A percentile compares a stretch with the other conserved stretches of the same genome.
phyloP scores from a whole-genome alignment of 2,888 invertebrate species.

The Syritta pipiens region DNA sequence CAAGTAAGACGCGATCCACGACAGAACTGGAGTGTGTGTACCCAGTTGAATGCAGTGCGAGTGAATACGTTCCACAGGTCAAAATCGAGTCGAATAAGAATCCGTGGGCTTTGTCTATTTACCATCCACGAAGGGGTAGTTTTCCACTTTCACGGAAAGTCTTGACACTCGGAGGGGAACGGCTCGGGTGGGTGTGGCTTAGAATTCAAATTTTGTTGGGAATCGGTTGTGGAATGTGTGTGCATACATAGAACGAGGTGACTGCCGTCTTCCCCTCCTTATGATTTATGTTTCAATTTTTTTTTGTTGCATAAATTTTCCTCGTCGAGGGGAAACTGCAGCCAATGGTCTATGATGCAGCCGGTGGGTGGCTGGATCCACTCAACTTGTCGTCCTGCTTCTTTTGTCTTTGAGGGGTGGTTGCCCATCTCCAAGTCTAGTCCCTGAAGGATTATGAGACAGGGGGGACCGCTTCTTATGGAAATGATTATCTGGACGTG shows the following conservation, averaged over 20 bases:
- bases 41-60: constrained; percentile 7
- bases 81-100: constrained; percentile 60
- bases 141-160: too few species aligned
- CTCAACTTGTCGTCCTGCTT: constrained; percentile 52
- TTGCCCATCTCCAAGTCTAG: constrained; percentile 49
- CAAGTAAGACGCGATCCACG: constrained; percentile 41
- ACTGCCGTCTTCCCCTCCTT: constrained; percentile 31
- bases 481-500: constrained; percentile 52
- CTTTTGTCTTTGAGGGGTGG: background rate
- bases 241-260: background rate
- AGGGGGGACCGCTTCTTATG: constrained; percentile 50
- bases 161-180: constrained; percentile 59
- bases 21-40: constrained; percentile 53
- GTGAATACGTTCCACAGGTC: constrained; percentile 49
- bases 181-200: constrained; percentile 76
- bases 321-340: constrained; percentile 35
- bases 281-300: constrained; percentile 66
- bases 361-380: too few species aligned
- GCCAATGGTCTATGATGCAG: constrained; percentile 57
- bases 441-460: constrained; percentile 63
- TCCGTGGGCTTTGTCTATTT: constrained; percentile 17
- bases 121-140: constrained; percentile 35
- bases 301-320: constrained; percentile 58
- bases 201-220: constrained; percentile 77
- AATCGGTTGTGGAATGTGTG: constrained; percentile 52